Percentiles rank a stretch among this genome's conserved stretches.
Evolutionary conservation across 2,113 vertebrate genomes (phyloP).

Genomic region (Tachuris rubrigastra): DNA sequence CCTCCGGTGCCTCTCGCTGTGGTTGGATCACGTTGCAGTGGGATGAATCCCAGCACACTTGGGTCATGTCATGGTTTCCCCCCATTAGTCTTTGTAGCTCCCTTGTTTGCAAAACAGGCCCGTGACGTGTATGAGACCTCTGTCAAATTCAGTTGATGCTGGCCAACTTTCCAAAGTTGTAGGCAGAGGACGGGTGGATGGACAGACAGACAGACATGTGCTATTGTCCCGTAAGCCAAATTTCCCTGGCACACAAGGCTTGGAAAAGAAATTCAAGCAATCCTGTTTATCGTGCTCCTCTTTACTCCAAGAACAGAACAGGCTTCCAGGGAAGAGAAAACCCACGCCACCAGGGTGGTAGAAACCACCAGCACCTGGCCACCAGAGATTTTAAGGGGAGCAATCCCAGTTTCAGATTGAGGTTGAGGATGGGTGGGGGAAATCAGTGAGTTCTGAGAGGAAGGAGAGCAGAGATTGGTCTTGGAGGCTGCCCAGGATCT

Average conservation of each 20-base stretch:
- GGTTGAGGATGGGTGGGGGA: background rate
- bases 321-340: background rate
- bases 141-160: background rate
- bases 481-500: background rate
- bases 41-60: background rate
- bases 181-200: background rate
- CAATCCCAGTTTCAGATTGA: background rate
- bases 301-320: rapidly evolving
- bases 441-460: background rate
- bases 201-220: rapidly evolving
- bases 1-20: rapidly evolving
- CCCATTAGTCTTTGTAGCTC: background rate
- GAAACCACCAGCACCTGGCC: background rate
- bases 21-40: rapidly evolving
- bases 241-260: background rate
- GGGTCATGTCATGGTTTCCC: background rate
- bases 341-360: background rate
- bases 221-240: background rate
- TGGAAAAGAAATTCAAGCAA: background rate
- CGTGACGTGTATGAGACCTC: background rate
- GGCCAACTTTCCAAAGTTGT: background rate
- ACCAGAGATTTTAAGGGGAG: background rate
- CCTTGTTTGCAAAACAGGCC: background rate
- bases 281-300: background rate
- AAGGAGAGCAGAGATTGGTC: background rate